phyloP scores from a whole-genome alignment of 2,888 invertebrate genomes.

The Dendrolimus pini region DNA sequence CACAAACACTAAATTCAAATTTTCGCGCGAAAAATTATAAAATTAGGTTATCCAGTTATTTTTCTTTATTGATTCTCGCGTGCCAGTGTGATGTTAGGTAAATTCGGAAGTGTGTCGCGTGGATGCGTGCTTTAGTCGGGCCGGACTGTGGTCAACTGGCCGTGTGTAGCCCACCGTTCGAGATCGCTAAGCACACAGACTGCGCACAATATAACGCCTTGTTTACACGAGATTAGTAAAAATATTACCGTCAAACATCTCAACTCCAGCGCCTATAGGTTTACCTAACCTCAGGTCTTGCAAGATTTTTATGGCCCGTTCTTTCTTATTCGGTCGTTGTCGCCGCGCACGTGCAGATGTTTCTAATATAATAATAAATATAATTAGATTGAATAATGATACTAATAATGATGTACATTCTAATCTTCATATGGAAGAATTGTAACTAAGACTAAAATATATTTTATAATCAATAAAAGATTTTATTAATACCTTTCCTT shows the following conservation, averaged over 20 bases:
- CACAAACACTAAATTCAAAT: background rate
- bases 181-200: slow-evolving; percentile 2
- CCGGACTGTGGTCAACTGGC: slow-evolving; percentile 70
- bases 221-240: slow-evolving; percentile 10
- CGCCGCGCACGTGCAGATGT: too few relatives aligned
- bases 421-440: too few relatives aligned
- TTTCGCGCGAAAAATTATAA: background rate
- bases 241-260: slow-evolving; percentile 3
- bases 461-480: too few relatives aligned
- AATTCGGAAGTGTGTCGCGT: slow-evolving; percentile 18
- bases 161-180: slow-evolving; percentile 9
- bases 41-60: slow-evolving; percentile 6
- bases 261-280: too few relatives aligned
- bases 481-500: too few relatives aligned
- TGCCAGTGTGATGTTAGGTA: slow-evolving; percentile 26
- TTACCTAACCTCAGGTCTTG: too few relatives aligned
- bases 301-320: too few relatives aligned
- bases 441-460: too few relatives aligned
- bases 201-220: slow-evolving; percentile 6
- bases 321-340: too few relatives aligned
- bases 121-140: slow-evolving; percentile 46
- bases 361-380: too few relatives aligned
- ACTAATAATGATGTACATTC: too few relatives aligned
- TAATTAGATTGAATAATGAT: too few relatives aligned
- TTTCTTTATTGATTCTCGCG: slow-evolving; percentile 32